phyloP scores from a whole-genome alignment of 2,113 vertebrate species.

The Corynorhinus townsendii region DNA sequence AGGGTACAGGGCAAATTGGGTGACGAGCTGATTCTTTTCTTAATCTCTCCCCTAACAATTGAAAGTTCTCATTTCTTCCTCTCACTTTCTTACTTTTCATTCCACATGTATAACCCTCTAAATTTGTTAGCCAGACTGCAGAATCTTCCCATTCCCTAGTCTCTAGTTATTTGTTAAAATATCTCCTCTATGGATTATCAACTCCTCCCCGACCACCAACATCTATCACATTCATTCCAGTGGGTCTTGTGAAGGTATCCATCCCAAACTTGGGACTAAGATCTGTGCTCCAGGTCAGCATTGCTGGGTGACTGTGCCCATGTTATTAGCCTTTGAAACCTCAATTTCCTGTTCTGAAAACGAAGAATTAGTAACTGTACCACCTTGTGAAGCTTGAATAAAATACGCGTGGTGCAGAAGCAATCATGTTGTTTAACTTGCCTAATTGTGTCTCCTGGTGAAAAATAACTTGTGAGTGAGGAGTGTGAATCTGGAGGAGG shows the following conservation, averaged over 20 bases:
- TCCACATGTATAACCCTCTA: background rate
- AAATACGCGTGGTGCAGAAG: background rate
- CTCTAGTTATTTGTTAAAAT: background rate
- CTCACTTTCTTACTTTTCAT: background rate
- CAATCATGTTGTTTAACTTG: background rate
- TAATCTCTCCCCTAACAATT: background rate
- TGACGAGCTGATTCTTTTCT: background rate
- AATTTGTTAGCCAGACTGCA: background rate
- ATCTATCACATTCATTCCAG: background rate
- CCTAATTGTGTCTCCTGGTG: background rate
- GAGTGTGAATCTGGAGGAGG: background rate
- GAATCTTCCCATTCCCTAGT: background rate
- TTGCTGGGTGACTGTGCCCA: background rate
- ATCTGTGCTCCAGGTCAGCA: background rate
- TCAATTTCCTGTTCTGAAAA: background rate
- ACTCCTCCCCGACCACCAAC: no score
- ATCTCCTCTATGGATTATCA: background rate
- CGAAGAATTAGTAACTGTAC: background rate
- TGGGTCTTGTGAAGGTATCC: background rate
- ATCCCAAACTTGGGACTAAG: background rate
- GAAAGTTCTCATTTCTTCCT: background rate
- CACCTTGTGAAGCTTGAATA: background rate
- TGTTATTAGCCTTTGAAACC: background rate
- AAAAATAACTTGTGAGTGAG: background rate
- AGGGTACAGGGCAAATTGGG: background rate